Conservation (phyloP, 1,140 invertebrate species). For the Drosophila elegans region DNA sequence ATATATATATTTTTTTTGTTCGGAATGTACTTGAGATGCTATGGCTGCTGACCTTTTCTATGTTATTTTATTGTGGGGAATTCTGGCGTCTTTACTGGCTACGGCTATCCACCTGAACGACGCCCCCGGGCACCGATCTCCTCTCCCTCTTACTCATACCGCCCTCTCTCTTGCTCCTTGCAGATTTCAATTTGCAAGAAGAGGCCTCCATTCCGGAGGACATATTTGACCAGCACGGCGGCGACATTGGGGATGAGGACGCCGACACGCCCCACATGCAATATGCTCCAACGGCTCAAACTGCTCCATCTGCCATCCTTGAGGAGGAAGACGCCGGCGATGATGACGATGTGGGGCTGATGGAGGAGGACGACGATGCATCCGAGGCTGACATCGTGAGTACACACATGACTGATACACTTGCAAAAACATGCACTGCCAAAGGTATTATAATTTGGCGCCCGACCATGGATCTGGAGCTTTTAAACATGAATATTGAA, state of each 20-base stretch:
- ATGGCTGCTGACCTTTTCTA: constrained; percentile 41
- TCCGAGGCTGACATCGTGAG: constrained; percentile 78
- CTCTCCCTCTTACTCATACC: constrained; percentile 1
- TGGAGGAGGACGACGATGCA: constrained; percentile 46
- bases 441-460: too few species aligned
- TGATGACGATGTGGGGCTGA: constrained; percentile 3
- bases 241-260: constrained; percentile 53
- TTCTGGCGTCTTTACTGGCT: constrained; percentile 4
- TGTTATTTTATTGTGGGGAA: constrained; percentile 38
- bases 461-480: too few species aligned
- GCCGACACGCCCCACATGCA: constrained; percentile 43
- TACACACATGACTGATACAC: constrained; percentile 30
- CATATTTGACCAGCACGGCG: constrained; percentile 79
- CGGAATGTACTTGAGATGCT: constrained; percentile 22
- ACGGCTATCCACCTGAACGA: constrained; percentile 19
- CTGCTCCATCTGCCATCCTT: not conserved
- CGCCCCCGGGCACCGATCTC: constrained; percentile 8
- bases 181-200: constrained; percentile 83
- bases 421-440: not conserved
- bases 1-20: not conserved
- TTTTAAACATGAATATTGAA: too few species aligned
- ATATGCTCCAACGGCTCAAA: constrained; percentile 28
- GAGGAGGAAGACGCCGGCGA: not conserved
- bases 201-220: constrained; percentile 81
- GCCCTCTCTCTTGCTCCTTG: constrained; percentile 21